Base-by-base conservation (phyloP, 2,113 vertebrate species). In the Prunella fulvescens region DNA sequence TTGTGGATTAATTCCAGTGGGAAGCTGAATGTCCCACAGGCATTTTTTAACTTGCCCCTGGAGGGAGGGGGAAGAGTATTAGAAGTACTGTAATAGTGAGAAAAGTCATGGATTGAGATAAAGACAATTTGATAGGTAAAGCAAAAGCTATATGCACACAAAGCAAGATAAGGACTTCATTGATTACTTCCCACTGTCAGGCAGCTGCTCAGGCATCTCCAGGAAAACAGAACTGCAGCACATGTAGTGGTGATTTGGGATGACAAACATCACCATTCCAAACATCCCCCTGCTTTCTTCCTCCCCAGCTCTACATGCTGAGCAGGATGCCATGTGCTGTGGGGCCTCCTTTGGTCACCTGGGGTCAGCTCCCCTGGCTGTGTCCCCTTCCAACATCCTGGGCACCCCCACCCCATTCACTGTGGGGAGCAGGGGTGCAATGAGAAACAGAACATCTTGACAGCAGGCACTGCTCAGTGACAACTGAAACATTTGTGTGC, bases 261-360 rank as follows among this genome's bases (percentile, higher is more conserved):
- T 70, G n/a, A 54, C 17, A 54, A 64, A 28, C 0, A 0, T 3
- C 39, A 26, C 16, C 3, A 26, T 5, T 31, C 17, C 8, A 19
- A 60, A 54, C 3, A 5, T 14, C 3, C 3, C 6, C 2, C 6
- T 57, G n/a, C 28, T 26, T 64, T 33, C 15, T 60, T 40, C 29
- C 58, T 58, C 4, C 5, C 39, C 28, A 60, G 14, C 4, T 61
- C 35, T 23, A 8, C 12, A 23, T 13, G 11, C 25, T 69, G 35
- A 33, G 20, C 62, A 76, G 1, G 3, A 35, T 35, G 35, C 14
- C 20, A 26, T 20, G 29, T 29, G 22, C 8, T 19, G 5, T 42
- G 10, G 33, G 14, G 12, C 7, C 11, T 35, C 24, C 37, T 11
- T 40, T 35, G 10, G 44, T 35, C n/a, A 40, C 7, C 3, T 40